Evolutionary conservation across 2,113 vertebrate species (phyloP).

Genomic region (Cercocebus atys): DNA sequence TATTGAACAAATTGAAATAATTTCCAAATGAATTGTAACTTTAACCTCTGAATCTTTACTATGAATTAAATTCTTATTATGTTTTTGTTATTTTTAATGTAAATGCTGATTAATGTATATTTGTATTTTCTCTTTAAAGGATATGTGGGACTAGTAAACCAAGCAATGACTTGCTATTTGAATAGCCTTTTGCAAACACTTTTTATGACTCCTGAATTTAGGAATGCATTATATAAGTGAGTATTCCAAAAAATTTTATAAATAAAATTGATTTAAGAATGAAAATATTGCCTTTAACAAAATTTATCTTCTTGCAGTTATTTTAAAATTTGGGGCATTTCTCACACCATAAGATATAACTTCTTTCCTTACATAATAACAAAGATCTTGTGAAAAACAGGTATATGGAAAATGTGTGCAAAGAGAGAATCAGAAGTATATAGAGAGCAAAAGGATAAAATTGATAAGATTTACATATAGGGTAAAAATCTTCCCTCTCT

Average conservation of each 20-base stretch:
- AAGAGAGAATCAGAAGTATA: neutral
- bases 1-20: neutral
- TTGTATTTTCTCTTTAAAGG: slow-evolving; percentile 85
- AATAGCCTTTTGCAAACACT: slow-evolving; percentile 99
- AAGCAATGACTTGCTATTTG: slow-evolving; percentile 99
- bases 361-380: neutral
- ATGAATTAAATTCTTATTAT: neutral
- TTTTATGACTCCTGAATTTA: slow-evolving; percentile 99
- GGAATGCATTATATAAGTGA: slow-evolving; percentile 99
- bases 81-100: slow-evolving; percentile 38
- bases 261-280: slow-evolving; percentile 40
- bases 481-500: neutral
- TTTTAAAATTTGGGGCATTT: slow-evolving; percentile 37
- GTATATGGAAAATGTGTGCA: slow-evolving; percentile 5
- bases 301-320: slow-evolving; percentile 14
- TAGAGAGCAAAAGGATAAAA: neutral
- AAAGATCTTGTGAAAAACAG: neutral
- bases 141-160: slow-evolving; percentile 98
- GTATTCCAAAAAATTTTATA: slow-evolving; percentile 74
- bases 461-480: slow-evolving; percentile 20
- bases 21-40: slow-evolving; percentile 17
- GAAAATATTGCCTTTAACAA: slow-evolving; percentile 24
- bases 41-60: slow-evolving; percentile 5
- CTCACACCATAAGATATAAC: neutral
- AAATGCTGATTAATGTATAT: slow-evolving; percentile 46